Base-by-base conservation (phyloP, 1,140 invertebrate species). In the Penaeus japonicus region DNA sequence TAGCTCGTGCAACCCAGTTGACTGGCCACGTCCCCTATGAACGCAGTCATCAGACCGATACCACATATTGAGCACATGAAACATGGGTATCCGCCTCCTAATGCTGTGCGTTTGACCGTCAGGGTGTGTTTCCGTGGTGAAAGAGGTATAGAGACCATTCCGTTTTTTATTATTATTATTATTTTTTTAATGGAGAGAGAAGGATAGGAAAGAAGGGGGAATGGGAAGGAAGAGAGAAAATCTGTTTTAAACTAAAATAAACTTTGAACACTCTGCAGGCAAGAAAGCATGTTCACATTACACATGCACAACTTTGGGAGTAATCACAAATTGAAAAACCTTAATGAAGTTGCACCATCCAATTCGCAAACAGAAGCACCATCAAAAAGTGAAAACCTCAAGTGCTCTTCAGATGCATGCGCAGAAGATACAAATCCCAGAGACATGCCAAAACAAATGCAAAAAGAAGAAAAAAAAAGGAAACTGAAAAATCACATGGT, bases 1-100 rank as follows among this genome's bases (percentile, higher is more conserved):
- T 94, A 94, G 65, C 95, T 93, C 18, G 94, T 95, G 91, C 95
- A 95, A 54, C 95, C 95, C 92, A 95, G 94, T 87, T 93, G 92
- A 12, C 93, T 93, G 5, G 95, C 94, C 18, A 95, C 90, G 91
- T 95, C 95, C 18, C 94, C 95, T 89, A 95, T 94, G 35, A 95
- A 86, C 1, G 94, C 94, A 1, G 95, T 95, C 85, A 95, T 91
- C 7, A 95, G 4, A 24, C 95, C 95, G 90, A 95, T 95, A 88
- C 93, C 91, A 3, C 93, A 54, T 57, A 95, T 95, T 57, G 94
- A 93, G 17, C 93, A 92, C 30, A 92, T 81, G 90, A 95, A 95
- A 90, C 94, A 95, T 0, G 94, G 92, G 94, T 94, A 95, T 22
- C 95, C 95, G 86, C 93, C 93, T 22, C 54, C 59, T 30, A 89